Evolutionary conservation across 1,140 invertebrate genomes (phyloP).

Genomic region (Drosophila kanapiae): DNA sequence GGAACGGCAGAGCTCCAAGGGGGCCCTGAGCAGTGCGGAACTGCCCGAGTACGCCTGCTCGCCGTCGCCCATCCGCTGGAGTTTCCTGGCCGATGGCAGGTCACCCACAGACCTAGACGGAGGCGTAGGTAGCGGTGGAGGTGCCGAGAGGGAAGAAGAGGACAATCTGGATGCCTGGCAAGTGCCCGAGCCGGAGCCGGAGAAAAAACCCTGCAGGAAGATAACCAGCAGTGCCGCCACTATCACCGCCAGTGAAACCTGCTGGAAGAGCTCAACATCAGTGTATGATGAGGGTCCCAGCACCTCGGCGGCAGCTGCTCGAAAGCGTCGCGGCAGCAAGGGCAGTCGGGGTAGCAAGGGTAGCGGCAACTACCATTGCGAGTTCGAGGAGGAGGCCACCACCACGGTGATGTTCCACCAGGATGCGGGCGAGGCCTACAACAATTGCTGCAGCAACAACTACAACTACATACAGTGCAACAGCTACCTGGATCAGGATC

Average conservation of each 20-base stretch:
- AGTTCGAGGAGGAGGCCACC: slow-evolving; percentile 82
- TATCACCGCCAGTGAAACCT: slow-evolving; percentile 21
- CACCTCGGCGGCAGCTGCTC: slow-evolving; percentile 62
- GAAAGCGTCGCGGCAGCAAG: slow-evolving; percentile 70
- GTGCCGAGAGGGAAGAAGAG: slow-evolving; percentile 19
- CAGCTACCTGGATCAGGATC: slow-evolving; percentile 81
- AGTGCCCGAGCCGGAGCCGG: slow-evolving; percentile 56
- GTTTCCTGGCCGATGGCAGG: slow-evolving; percentile 79
- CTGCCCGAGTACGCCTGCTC: slow-evolving; percentile 83
- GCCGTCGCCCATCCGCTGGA: slow-evolving; percentile 82
- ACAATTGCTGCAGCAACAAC: slow-evolving; percentile 84
- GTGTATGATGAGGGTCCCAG: slow-evolving; percentile 69
- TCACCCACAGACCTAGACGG: slow-evolving; percentile 72
- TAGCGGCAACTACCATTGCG: slow-evolving; percentile 62
- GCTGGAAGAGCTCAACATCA: slow-evolving; percentile 44
- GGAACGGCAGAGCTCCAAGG: slow-evolving; percentile 76
- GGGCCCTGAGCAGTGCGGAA: slow-evolving; percentile 72
- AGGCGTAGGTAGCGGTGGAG: slow-evolving; percentile 38
- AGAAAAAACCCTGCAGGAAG: slow-evolving; percentile 65
- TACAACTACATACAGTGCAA: slow-evolving; percentile 84
- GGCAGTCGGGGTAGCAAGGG: slow-evolving; percentile 27
- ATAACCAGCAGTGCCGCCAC: slow-evolving; percentile 36
- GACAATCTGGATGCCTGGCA: slow-evolving; percentile 63
- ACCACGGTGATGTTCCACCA: slow-evolving; percentile 83
- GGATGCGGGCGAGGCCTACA: slow-evolving; percentile 74